A percentile compares a stretch with the other conserved stretches of the same genome.
phyloP scores from a whole-genome alignment of 2,888 invertebrate species.

The Miltochrista miniata region DNA sequence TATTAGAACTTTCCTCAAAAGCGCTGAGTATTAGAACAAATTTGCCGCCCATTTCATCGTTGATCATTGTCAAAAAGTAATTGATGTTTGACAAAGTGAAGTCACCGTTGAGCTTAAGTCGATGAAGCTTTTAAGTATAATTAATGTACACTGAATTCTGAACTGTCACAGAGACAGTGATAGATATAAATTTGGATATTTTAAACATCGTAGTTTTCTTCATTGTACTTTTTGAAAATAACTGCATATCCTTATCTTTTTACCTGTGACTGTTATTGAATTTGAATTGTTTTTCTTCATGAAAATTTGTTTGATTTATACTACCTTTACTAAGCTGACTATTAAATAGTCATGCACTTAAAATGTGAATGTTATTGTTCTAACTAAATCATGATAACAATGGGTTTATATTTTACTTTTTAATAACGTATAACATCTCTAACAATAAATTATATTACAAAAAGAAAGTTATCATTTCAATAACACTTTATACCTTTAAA shows the following conservation, averaged over 20 bases:
- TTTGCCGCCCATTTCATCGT: constrained; percentile 60
- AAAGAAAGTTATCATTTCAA: constrained; percentile 2
- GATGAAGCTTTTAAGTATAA: constrained; percentile 75
- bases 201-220: too few species aligned
- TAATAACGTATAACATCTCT: neutral
- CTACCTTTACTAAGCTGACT: too few species aligned
- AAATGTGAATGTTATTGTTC: too few species aligned
- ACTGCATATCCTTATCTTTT: too few species aligned
- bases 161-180: constrained; percentile 44
- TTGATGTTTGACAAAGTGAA: constrained; percentile 79
- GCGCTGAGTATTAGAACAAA: constrained; percentile 43
- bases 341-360: too few species aligned
- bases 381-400: too few species aligned
- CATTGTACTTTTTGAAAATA: too few species aligned
- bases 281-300: too few species aligned
- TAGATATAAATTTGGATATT: constrained; percentile 18
- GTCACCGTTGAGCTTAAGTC: constrained; percentile 66
- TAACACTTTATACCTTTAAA: constrained; percentile 11
- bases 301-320: too few species aligned
- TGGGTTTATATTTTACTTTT: neutral
- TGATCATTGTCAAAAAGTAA: constrained; percentile 77
- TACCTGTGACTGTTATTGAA: too few species aligned
- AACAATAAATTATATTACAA: constrained; percentile 2
- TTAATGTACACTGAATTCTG: constrained; percentile 59
- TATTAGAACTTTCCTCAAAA: constrained; percentile 22